These are phyloP conservation scores for Hyles vespertilio DNA, from an alignment of 1,140 invertebrate genomes.

Conservation along the genomic window DNA sequence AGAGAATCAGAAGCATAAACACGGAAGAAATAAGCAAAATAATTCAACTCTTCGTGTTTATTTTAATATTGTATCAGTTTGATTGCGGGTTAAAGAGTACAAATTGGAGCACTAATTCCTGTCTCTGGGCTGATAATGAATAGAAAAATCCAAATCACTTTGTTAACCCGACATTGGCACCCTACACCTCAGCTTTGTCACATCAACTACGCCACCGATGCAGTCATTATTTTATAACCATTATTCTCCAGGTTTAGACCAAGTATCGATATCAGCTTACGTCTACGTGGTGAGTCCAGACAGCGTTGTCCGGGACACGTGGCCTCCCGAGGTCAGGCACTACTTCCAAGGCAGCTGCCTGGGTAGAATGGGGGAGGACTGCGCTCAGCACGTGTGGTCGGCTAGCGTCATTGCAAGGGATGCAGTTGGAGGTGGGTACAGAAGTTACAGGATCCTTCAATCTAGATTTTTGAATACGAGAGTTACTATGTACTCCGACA, in stretches of 20 bases:
- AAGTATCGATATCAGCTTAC: constrained; percentile 62
- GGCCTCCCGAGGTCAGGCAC: constrained; percentile 69
- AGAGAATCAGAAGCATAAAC: too few relatives aligned
- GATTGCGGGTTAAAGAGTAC: too few relatives aligned
- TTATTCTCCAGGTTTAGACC: constrained; percentile 47
- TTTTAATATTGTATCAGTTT: too few relatives aligned
- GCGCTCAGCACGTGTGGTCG: constrained; percentile 78
- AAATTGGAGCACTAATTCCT: too few relatives aligned
- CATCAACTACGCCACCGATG: neutral
- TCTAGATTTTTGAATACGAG: too few relatives aligned
- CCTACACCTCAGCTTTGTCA: neutral
- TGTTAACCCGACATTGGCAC: neutral
- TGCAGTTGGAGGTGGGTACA: constrained; percentile 63
- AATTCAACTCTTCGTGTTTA: too few relatives aligned
- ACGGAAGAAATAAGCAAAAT: too few relatives aligned
- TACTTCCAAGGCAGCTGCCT: constrained; percentile 76
- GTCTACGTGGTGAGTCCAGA: constrained; percentile 68
- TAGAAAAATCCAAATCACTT: too few relatives aligned
- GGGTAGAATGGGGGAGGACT: constrained; percentile 61
- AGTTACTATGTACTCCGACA: too few relatives aligned
- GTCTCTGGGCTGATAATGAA: too few relatives aligned
- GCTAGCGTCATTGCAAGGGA: constrained; percentile 78
- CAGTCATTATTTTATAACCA: too few relatives aligned
- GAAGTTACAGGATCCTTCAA: too few relatives aligned
- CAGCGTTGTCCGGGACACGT: constrained; percentile 48